phyloP scores from a whole-genome alignment of 2,113 vertebrate species.

The Perca fluviatilis region DNA sequence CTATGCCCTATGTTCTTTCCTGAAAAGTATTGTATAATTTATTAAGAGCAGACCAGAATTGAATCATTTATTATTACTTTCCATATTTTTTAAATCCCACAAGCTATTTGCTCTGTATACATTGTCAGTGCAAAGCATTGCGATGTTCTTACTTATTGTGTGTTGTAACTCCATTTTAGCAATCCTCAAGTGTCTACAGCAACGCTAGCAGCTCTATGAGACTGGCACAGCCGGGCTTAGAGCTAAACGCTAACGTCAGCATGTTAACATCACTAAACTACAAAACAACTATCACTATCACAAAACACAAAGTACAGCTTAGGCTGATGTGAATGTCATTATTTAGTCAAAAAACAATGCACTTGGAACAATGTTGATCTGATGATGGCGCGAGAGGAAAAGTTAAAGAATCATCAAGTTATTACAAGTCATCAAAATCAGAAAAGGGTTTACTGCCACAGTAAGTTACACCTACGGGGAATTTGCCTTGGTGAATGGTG shows the following conservation, averaged over 20 bases:
- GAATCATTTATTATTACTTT: background rate
- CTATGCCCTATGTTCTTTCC: background rate
- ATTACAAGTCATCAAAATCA: too few species aligned
- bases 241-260: background rate
- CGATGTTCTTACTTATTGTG: too few species aligned
- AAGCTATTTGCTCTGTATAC: background rate
- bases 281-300: too few species aligned
- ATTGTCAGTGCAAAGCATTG: background rate
- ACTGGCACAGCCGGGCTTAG: background rate
- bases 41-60: background rate
- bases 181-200: background rate
- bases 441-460: too few species aligned
- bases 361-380: background rate
- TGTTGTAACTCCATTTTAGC: background rate
- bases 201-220: background rate
- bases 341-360: too few species aligned
- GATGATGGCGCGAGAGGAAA: background rate
- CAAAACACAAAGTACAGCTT: too few species aligned
- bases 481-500: too few species aligned
- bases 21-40: background rate
- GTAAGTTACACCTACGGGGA: too few species aligned
- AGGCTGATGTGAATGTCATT: too few species aligned
- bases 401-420: too few species aligned
- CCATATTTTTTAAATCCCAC: too few species aligned
- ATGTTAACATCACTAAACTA: background rate